Evolutionary conservation across 2,888 invertebrate species (phyloP), one percentile per base, ranked within the genome.

Genomic region (Notodonta dromedarius): DNA sequence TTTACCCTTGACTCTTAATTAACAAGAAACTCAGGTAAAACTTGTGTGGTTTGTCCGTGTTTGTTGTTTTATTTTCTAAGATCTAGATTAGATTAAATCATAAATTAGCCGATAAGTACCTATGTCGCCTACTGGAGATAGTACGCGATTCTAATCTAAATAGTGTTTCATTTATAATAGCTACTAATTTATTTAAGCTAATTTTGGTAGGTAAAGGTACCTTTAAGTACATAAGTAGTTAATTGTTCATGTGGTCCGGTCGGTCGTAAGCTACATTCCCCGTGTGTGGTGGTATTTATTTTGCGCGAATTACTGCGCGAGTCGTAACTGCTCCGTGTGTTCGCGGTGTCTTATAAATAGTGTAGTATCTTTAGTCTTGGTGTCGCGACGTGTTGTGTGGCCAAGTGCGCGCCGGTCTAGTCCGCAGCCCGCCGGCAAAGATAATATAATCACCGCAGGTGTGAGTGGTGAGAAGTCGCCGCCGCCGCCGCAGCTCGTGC

Each of bases 311-410:
- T 6, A 14, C 14, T 51, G 51, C 24, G 51, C 6, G 35, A 35
- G 51, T 51, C 24, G 51, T 51, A 5, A 24, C 11, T 6, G 51
- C 9, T 35, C 35, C 35, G 42, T 42, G n/a, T 46, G n/a, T n/a
- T n/a, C 16, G 50, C 16, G 14, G 50, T 50, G 14, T 57, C 40
- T 50, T 57, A 57, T 57, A 51, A 55, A 59, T 35, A 59, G 48
- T 59, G 53, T n/a, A 46, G 14, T 42, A 46, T 59, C 35, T 42
- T 53, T 58, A 65, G 68, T 64, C 58, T 58, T 52, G 52, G 57
- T 56, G 61, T 44, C 42, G 44, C 55, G 53, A 39, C 14, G 52
- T 12, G 55, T 57, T 60, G 73, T 16, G 57, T 57, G 8, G 46
- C 5, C 13, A 4, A 0, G 46, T 52, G 53, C 46, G 39, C n/a